phyloP scores from a whole-genome alignment of 2,888 invertebrate genomes.

The Steinernema hermaphroditum region DNA sequence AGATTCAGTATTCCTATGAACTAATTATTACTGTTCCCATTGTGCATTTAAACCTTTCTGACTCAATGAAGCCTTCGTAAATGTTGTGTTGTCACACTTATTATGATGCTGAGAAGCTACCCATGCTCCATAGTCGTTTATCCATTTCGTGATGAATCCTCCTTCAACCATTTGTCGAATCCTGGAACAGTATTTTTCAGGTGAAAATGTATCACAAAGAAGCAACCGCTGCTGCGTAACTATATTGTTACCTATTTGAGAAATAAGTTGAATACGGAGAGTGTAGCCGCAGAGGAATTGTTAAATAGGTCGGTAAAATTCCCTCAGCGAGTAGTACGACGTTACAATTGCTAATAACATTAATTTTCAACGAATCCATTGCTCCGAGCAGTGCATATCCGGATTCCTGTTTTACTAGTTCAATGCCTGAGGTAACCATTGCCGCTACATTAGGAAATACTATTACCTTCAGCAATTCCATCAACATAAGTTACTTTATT shows the following conservation, averaged over 20 bases:
- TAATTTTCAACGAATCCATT: constrained; percentile 52
- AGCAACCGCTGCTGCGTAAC: no score
- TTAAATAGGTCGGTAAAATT: constrained; percentile 53
- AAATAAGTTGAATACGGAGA: constrained; percentile 23
- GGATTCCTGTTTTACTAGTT: constrained; percentile 40
- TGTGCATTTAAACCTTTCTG: not conserved
- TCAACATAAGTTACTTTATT: constrained; percentile 53
- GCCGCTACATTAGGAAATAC: no score
- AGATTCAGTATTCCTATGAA: constrained; percentile 49
- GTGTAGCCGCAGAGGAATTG: constrained; percentile 50
- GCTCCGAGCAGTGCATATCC: constrained; percentile 55
- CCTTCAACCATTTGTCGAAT: constrained; percentile 56
- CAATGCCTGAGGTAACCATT: constrained; percentile 41
- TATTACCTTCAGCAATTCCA: constrained; percentile 45
- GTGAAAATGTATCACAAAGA: no score
- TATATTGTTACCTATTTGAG: constrained; percentile 9
- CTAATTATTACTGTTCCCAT: not conserved
- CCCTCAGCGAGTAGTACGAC: constrained; percentile 49
- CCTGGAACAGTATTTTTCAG: constrained; percentile 39
- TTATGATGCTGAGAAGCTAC: constrained; percentile 41
- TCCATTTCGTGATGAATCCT: constrained; percentile 61
- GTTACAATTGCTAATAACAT: constrained; percentile 50
- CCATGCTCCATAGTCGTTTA: constrained; percentile 53
- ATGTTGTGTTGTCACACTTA: constrained; percentile 4
- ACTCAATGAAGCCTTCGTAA: not conserved